These are phyloP conservation scores for Drosophila putrida DNA, from an alignment of 2,888 invertebrate species.

Conservation along the genomic window DNA sequence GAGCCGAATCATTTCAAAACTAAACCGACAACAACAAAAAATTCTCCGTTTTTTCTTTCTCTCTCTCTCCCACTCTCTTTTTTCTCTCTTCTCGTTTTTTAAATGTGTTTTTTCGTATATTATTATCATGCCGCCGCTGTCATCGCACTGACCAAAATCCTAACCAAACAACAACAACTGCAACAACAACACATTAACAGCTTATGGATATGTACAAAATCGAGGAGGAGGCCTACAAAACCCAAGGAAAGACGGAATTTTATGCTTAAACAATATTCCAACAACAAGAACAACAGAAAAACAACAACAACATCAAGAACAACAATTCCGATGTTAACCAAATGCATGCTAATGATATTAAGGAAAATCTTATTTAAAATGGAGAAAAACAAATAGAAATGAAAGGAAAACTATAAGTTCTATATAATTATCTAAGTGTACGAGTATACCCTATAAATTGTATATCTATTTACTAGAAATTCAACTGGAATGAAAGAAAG, in stretches of 20 bases:
- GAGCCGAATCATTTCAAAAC: conserved; percentile 21
- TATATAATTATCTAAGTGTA: conserved; percentile 34
- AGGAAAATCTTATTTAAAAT: conserved; percentile 1
- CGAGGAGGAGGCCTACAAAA: conserved; percentile 95
- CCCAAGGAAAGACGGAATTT: conserved; percentile 95
- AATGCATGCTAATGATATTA: conserved; percentile 2
- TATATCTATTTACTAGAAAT: conserved; percentile 29
- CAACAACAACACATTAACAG: conserved; percentile 86
- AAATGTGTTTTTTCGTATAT: conserved; percentile 23
- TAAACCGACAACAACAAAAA: conserved; percentile 27
- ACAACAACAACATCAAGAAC: conserved; percentile 20
- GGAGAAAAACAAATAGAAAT: not conserved
- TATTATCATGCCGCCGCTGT: conserved; percentile 59
- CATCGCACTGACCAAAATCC: conserved; percentile 45
- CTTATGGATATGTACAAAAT: conserved; percentile 97
- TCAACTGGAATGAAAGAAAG: conserved; percentile 62
- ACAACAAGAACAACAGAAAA: conserved; percentile 26
- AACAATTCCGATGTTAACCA: conserved; percentile 14
- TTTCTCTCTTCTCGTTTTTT: conserved; percentile 11
- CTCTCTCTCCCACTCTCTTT: conserved; percentile 18
- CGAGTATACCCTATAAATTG: conserved; percentile 34
- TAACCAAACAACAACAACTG: not conserved
- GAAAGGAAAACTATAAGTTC: conserved; percentile 6
- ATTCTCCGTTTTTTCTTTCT: conserved; percentile 28
- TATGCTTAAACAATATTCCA: conserved; percentile 88